phyloP scores from a whole-genome alignment of 2,797 vertebrate genomes.

The Acanthopagrus latus region DNA sequence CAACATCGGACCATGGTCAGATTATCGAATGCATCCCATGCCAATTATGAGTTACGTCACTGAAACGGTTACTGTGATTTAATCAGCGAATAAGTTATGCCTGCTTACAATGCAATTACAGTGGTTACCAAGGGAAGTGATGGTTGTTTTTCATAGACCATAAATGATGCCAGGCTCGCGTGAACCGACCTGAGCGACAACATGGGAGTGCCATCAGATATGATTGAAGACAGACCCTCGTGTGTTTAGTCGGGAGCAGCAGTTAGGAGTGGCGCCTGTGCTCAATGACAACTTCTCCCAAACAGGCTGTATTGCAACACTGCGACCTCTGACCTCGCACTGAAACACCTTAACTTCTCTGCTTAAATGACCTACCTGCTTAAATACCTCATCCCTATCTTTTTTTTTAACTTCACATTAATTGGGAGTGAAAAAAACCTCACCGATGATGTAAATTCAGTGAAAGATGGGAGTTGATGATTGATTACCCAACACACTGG shows the following conservation, averaged over 20 bases:
- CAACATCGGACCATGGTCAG: background rate
- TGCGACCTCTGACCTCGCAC: constrained; percentile 11
- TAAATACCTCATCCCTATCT: background rate
- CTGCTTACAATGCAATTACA: background rate
- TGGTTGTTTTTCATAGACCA: background rate
- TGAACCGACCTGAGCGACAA: background rate
- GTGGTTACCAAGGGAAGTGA: constrained; percentile 12
- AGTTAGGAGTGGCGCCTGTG: constrained; percentile 43
- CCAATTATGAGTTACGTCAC: constrained; percentile 8
- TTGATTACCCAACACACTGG: constrained; percentile 37
- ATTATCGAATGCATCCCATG: background rate
- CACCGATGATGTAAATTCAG: constrained; percentile 1
- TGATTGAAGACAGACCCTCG: constrained; percentile 1
- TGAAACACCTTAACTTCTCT: background rate
- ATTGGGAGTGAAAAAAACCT: background rate
- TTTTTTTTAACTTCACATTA: too few relatives aligned
- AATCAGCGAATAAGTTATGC: constrained; percentile 13
- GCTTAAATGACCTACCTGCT: constrained; percentile 17
- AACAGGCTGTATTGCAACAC: constrained; percentile 22
- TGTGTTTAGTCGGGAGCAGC: constrained; percentile 39
- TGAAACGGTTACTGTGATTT: background rate
- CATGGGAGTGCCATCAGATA: constrained; percentile 38
- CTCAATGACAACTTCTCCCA: constrained; percentile 10
- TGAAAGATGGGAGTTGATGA: constrained; percentile 9
- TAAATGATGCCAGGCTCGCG: constrained; percentile 6